Conservation (phyloP, 2,113 vertebrate species). For the Eudorcas thomsonii region DNA sequence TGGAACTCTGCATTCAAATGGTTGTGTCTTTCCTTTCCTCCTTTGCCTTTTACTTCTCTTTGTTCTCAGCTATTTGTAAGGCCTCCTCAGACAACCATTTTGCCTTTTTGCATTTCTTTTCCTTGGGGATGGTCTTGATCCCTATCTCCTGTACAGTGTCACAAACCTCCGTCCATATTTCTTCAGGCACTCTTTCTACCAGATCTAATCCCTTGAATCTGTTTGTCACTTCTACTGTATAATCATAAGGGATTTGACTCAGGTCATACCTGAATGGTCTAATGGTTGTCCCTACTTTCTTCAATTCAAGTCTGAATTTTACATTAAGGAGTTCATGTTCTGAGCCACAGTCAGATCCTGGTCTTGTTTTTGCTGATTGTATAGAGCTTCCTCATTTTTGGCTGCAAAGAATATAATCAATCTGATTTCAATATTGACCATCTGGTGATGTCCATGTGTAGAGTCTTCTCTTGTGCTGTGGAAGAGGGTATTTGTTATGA, state of each 20-base stretch:
- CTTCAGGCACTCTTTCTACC: background rate
- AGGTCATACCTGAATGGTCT: background rate
- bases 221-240: background rate
- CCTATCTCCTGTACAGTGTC: background rate
- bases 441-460: background rate
- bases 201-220: background rate
- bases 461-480: background rate
- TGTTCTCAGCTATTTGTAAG: background rate
- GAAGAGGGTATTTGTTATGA: background rate
- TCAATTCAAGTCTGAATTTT: background rate
- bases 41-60: background rate
- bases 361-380: background rate
- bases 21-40: background rate
- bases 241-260: rapidly evolving
- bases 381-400: background rate
- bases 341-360: background rate
- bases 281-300: background rate
- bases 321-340: background rate
- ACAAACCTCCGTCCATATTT: rapidly evolving
- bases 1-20: background rate
- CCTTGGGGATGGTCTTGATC: background rate
- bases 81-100: background rate
- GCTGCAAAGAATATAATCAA: background rate
- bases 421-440: background rate
- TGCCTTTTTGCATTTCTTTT: background rate